Base-by-base conservation (phyloP, 2,113 vertebrate species). In the Pogonocichla stellata region DNA sequence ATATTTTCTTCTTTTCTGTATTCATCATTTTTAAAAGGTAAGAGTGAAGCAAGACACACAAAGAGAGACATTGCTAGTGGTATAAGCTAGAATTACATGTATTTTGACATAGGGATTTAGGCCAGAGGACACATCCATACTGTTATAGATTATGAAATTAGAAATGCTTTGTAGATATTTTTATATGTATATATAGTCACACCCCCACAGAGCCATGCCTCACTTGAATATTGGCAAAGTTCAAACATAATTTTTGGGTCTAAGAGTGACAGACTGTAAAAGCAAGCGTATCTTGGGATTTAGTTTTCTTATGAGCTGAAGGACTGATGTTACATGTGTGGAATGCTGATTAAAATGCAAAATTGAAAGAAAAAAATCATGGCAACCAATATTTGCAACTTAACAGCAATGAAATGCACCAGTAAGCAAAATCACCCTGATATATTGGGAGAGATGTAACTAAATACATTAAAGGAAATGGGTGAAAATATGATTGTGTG, bases 261-360 rank as follows among this genome's bases (percentile, higher is more conserved):
- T 61, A 45, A 78, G 51, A 62, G 8, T 80, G 60, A 81, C 29
- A 70, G 56, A 64, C 26, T 9, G 1, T 58, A 60, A 71, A 83
- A 80, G 12, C 5, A 89, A 51, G 24, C 0, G 0, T 56, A 43
- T 28, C 22, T 75, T 71, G 78, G 53, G 31, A 60, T 25, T 40
- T 51, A 71, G 61, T 58, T 84, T 74, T 4, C 1, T 2, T 56
- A 26, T 53, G 71, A 91, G 25, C 40, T 57, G 40, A 66, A 87
- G 24, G 19, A 79, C 56, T 87, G 48, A 53, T 0, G 1, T 64
- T 82, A n/a, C 34, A 12, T 4, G 0, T 36, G 8, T 67, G 33
- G 73, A 95, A 94, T 67, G 14, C 9, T 90, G 43, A 90, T 79
- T 75, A 81, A 95, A 95, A 87, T 56, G n/a, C 17, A 85, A 48